phyloP scores from a whole-genome alignment of 2,888 invertebrate species.

The Mythimna albipuncta region DNA sequence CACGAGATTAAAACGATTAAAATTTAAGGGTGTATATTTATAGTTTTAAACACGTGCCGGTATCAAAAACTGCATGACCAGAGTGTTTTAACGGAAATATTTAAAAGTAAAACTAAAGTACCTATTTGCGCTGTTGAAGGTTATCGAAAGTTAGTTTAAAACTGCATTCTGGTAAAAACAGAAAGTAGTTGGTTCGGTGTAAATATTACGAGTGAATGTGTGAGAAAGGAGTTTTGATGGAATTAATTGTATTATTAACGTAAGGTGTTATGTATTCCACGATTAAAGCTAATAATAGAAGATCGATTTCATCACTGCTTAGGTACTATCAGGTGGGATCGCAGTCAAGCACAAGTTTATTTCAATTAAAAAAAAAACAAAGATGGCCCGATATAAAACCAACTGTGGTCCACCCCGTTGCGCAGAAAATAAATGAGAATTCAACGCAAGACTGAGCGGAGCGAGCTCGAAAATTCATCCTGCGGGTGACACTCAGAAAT shows the following conservation, averaged over 20 bases:
- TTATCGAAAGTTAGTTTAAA: conserved; percentile 38
- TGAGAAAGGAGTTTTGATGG: conserved; percentile 21
- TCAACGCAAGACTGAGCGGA: not conserved
- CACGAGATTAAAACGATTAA: no score
- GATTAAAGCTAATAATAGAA: not conserved
- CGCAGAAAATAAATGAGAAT: not conserved
- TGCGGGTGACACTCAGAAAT: no score
- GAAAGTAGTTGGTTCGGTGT: conserved; percentile 47
- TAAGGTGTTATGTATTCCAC: not conserved
- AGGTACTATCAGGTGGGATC: no score
- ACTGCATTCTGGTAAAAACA: conserved; percentile 38
- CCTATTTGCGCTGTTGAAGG: conserved; percentile 6
- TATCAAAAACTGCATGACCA: conserved; percentile 9
- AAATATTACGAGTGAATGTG: conserved; percentile 14
- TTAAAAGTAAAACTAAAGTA: not conserved
- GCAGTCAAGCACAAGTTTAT: no score
- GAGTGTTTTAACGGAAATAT: conserved; percentile 9
- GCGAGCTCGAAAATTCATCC: not conserved
- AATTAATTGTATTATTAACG: not conserved
- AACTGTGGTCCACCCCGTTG: not conserved
- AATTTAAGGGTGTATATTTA: no score
- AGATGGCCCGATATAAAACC: not conserved
- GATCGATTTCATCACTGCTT: no score
- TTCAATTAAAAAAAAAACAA: no score
- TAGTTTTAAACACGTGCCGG: not conserved